Percentiles rank a stretch among this genome's conserved stretches.
Conservation (phyloP, 2,888 invertebrate species). For the Catocala sponsa region DNA sequence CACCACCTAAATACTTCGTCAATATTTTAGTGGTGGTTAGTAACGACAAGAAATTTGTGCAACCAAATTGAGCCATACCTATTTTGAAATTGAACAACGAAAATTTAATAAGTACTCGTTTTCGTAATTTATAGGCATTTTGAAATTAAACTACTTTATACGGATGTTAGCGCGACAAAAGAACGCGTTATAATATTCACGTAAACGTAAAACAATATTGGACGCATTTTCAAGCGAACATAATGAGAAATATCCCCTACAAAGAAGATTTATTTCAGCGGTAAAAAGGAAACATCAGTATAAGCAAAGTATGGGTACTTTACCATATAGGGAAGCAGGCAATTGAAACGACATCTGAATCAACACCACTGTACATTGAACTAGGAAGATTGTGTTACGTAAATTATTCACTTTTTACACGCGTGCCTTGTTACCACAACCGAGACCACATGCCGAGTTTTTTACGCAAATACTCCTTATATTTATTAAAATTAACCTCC, state of each 20-base stretch:
- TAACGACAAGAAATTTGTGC: no score
- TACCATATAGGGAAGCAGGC: slow-evolving; percentile 8
- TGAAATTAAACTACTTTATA: no score
- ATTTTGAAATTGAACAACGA: no score
- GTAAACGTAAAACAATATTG: no score
- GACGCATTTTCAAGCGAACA: neutral
- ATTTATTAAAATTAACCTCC: neutral
- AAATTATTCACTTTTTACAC: slow-evolving; percentile 5
- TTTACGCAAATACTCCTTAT: neutral
- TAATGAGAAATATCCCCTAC: neutral
- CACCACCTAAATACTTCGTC: no score
- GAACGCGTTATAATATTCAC: no score
- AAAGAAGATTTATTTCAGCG: slow-evolving; percentile 10
- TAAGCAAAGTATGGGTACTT: neutral
- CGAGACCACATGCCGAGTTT: slow-evolving; percentile 4
- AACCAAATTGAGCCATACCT: no score
- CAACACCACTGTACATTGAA: slow-evolving; percentile 8
- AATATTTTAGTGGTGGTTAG: no score
- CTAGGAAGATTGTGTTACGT: slow-evolving; percentile 8
- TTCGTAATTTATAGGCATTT: no score
- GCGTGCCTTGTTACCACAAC: neutral
- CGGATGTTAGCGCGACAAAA: no score
- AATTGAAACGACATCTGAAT: slow-evolving; percentile 9
- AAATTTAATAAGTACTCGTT: no score
- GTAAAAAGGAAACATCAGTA: slow-evolving; percentile 14